A percentile compares a stretch with the other conserved stretches of the same genome.
phyloP scores from a whole-genome alignment of 2,888 invertebrate genomes.

The Isotomurus palustris region DNA sequence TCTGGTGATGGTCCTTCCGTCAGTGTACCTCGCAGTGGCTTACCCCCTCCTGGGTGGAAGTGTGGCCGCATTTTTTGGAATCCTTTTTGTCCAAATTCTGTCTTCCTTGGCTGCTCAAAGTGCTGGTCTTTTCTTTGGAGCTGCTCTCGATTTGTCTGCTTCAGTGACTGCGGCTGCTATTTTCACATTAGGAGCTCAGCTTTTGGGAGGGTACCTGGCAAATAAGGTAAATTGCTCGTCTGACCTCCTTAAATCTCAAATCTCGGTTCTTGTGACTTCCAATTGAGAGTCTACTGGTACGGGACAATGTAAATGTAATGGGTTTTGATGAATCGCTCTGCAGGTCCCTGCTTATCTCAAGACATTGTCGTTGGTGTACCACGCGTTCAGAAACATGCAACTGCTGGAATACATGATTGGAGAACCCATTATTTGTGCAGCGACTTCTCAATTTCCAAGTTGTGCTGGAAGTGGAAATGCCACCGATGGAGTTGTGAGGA shows the following conservation, averaged over 20 bases:
- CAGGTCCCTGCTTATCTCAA: constrained; percentile 45
- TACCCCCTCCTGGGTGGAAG: constrained; percentile 70
- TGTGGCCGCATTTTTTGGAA: constrained; percentile 63
- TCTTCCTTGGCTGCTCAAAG: constrained; percentile 53
- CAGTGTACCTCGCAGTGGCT: constrained; percentile 69
- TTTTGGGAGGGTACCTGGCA: constrained; percentile 70
- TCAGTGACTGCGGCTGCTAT: constrained; percentile 72
- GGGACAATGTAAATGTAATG: no score
- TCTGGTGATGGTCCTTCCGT: constrained; percentile 66
- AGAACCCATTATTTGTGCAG: constrained; percentile 61
- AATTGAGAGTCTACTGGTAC: no score
- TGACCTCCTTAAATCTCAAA: no score
- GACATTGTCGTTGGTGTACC: constrained; percentile 59
- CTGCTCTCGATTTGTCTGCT: constrained; percentile 70
- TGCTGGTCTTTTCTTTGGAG: constrained; percentile 73
- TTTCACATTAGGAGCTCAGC: constrained; percentile 69
- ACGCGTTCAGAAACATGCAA: constrained; percentile 76
- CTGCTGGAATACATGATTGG: constrained; percentile 70
- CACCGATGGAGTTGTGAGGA: constrained; percentile 44
- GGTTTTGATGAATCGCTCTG: no score
- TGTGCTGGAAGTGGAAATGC: constrained; percentile 57
- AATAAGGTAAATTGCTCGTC: constrained; percentile 48
- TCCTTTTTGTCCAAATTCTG: constrained; percentile 55
- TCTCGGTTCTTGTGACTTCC: no score
- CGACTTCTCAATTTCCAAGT: constrained; percentile 51